A percentile compares a stretch with the other conserved stretches of the same genome.
Conservation (phyloP, 1,140 invertebrate species). For the Dinothrombium tinctorium region DNA sequence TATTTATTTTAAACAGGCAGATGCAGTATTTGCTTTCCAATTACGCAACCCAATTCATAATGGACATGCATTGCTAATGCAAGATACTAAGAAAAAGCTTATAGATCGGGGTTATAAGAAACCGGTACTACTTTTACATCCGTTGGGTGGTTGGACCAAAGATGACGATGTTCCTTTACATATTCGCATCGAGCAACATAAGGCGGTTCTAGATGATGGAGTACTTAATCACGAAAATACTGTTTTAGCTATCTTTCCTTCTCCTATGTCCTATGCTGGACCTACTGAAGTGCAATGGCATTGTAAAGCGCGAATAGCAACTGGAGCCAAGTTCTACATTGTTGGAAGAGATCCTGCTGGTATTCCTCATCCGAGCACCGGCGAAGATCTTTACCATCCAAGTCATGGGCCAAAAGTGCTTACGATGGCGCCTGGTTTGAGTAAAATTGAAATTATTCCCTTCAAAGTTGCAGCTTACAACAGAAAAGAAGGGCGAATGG, state of each 20-base stretch:
- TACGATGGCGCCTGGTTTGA: constrained; percentile 71
- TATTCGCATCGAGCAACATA: constrained; percentile 45
- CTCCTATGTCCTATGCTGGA: constrained; percentile 98
- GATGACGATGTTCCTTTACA: constrained; percentile 90
- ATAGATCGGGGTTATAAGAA: constrained; percentile 69
- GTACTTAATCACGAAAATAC: constrained; percentile 62
- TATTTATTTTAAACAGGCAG: constrained; percentile 34
- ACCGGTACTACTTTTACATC: constrained; percentile 82
- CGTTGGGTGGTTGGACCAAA: constrained; percentile 92
- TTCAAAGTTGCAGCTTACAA: constrained; percentile 96
- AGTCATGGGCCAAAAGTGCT: constrained; percentile 69
- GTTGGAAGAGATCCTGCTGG: constrained; percentile 96
- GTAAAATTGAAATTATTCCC: constrained; percentile 78
- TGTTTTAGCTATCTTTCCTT: constrained; percentile 91
- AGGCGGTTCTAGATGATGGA: constrained; percentile 60
- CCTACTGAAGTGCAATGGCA: constrained; percentile 99
- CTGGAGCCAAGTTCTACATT: constrained; percentile 94
- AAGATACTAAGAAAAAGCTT: constrained; percentile 63
- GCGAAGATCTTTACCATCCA: constrained; percentile 74
- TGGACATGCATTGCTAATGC: constrained; percentile 92
- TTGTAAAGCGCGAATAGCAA: constrained; percentile 80
- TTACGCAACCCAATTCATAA: constrained; percentile 96
- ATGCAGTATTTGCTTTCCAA: constrained; percentile 82
- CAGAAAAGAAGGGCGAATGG: constrained; percentile 55
- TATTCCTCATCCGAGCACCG: constrained; percentile 67